Percentiles rank a stretch among this genome's conserved stretches.
These are phyloP conservation scores for Callipepla californica DNA, from an alignment of 2,113 vertebrate species.

Conservation along the genomic window DNA sequence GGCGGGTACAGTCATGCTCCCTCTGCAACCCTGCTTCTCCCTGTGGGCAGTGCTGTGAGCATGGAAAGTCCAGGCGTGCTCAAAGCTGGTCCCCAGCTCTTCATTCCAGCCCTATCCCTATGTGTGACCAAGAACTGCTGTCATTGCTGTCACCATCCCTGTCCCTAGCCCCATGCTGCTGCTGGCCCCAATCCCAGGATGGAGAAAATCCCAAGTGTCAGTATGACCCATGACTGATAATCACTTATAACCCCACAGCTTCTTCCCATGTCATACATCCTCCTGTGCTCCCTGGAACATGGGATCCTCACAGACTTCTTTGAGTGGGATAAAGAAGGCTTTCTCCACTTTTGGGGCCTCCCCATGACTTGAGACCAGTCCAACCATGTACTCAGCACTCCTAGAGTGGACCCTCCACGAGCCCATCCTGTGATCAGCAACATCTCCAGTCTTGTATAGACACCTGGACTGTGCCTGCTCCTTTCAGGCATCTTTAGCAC, in stretches of 20 bases:
- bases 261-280: not conserved
- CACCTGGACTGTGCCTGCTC: not conserved
- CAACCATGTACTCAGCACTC: not conserved
- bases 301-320: not conserved
- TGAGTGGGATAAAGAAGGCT: not conserved
- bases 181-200: not conserved
- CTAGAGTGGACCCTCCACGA: not conserved
- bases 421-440: not conserved
- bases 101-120: not conserved
- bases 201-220: not conserved
- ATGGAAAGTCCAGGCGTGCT: not conserved
- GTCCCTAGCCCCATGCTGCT: not conserved
- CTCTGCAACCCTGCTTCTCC: accelerated
- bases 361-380: not conserved
- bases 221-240: not conserved
- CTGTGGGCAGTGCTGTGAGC: accelerated
- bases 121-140: not conserved
- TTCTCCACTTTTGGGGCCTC: not conserved
- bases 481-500: too few species aligned
- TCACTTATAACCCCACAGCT: not conserved
- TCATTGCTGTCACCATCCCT: not conserved
- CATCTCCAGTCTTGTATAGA: not conserved
- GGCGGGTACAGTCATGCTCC: accelerated
- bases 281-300: not conserved
- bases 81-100: not conserved